Evolutionary conservation across 1,140 invertebrate genomes (phyloP).

Genomic region (Tetraneura akinire): DNA sequence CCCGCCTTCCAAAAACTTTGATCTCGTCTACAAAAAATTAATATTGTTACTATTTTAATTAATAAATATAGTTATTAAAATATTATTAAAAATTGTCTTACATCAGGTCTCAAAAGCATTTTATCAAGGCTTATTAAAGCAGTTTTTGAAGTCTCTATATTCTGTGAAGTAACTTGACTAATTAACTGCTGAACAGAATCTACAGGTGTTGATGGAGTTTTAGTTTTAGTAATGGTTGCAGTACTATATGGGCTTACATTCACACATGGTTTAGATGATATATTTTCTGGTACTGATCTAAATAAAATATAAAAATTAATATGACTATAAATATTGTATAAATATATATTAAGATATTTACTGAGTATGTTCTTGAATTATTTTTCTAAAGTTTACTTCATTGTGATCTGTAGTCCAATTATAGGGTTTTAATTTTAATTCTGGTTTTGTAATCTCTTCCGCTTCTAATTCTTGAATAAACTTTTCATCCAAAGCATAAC

Average conservation of each 20-base stretch:
- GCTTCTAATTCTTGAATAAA: constrained; percentile 45
- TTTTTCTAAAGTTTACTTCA: constrained; percentile 25
- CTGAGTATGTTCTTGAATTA: constrained; percentile 24
- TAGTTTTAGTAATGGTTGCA: constrained; percentile 47
- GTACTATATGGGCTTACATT: constrained; percentile 47
- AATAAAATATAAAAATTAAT: not conserved
- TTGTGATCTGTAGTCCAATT: constrained; percentile 22
- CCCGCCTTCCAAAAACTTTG: constrained; percentile 47
- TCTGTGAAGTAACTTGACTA: constrained; percentile 28
- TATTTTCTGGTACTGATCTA: constrained; percentile 25
- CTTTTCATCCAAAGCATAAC: constrained; percentile 39
- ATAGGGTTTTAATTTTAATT: constrained; percentile 45
- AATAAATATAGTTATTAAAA: not conserved
- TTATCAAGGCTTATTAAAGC: constrained; percentile 28
- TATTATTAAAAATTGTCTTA: constrained; percentile 3
- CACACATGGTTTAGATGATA: constrained; percentile 32
- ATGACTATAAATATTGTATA: not conserved
- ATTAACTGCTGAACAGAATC: constrained; percentile 43
- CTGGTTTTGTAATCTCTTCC: constrained; percentile 35
- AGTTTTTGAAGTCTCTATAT: constrained; percentile 34
- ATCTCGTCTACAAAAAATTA: constrained; percentile 29
- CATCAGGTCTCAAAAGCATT: constrained; percentile 46
- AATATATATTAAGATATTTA: not conserved
- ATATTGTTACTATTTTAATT: not conserved
- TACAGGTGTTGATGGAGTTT: not conserved